Evolutionary conservation across 2,113 vertebrate species (phyloP), one percentile per base, ranked within the genome.

Genomic region (Vicugna pacos): DNA sequence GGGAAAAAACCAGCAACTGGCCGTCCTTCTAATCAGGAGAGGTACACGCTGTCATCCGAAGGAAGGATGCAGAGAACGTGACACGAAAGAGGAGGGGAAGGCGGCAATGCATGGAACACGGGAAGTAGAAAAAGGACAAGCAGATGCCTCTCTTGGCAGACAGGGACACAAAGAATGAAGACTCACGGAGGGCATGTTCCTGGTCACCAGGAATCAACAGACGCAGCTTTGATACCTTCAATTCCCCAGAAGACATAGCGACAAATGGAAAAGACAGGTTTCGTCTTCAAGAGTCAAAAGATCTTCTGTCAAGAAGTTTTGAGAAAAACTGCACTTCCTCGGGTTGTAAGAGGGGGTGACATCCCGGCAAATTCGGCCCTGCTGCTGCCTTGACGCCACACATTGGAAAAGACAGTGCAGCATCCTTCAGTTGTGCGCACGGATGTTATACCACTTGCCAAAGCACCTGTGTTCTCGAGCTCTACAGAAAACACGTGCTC

Each of bases 41-140:
- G 8, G 22, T 1, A 4, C 17, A 69, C 22, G 10, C 42, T 5
- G 46, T 15, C 19, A n/a, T 10, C 10, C 3, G 30, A 54, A 17
- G 10, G 16, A 86, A 65, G 30, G 75, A 52, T 5, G 24, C 35
- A 64, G 52, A 76, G 28, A 38, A 58, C 6, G 19, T 3, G 20
- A 10, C 19, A 22, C 48, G 19, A 73, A 87, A 35, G 50, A 56
- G 24, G 56, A 28, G 22, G 46, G 26, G 20, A 19, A 1, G 19
- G 54, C 0, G 26, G 26, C 28, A n/a, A 35, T 4, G 58, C 2
- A 5, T 10, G n/a, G 6, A 22, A 26, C 11, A 72, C 8, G 56
- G 35, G 13, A 28, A 60, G n/a, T 22, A 70, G n/a, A 58, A n/a
- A 38, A 5, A 38, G 42, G 1, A 62, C 3, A 16, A 22, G 28